phyloP scores from a whole-genome alignment of 2,888 invertebrate species.

The Neoaliturus tenellus region DNA sequence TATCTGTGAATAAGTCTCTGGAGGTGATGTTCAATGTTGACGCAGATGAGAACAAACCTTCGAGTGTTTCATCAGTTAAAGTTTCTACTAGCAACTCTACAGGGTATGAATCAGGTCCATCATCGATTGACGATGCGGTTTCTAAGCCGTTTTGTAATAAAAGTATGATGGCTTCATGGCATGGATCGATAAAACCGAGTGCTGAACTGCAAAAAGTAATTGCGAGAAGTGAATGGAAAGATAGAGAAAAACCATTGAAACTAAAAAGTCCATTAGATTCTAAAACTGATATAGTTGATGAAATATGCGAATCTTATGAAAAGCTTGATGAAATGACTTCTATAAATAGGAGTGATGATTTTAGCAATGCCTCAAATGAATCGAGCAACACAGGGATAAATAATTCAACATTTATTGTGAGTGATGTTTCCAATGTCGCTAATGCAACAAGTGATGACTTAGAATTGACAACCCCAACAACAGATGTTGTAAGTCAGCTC shows the following conservation, averaged over 20 bases:
- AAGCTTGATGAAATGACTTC: constrained; percentile 61
- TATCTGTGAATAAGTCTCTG: constrained; percentile 73
- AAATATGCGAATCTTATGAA: constrained; percentile 52
- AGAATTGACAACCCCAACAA: constrained; percentile 64
- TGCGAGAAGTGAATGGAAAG: constrained; percentile 60
- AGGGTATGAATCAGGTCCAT: constrained; percentile 60
- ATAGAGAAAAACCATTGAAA: constrained; percentile 44
- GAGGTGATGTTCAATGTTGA: constrained; percentile 69
- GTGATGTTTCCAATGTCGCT: constrained; percentile 64
- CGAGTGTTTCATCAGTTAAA: constrained; percentile 59
- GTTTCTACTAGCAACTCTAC: constrained; percentile 54
- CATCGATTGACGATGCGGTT: constrained; percentile 59
- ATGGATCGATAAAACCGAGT: constrained; percentile 64
- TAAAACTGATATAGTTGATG: constrained; percentile 4
- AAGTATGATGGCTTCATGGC: constrained; percentile 65
- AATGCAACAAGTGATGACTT: constrained; percentile 64
- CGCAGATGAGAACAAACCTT: constrained; percentile 57
- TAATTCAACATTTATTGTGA: constrained; percentile 63
- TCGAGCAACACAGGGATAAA: constrained; percentile 60
- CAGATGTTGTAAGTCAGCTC: constrained; percentile 62
- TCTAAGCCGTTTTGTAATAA: constrained; percentile 55
- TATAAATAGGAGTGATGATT: constrained; percentile 62
- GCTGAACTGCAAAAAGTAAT: constrained; percentile 63
- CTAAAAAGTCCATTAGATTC: constrained; percentile 25
- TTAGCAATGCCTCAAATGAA: constrained; percentile 60